Base-by-base conservation (phyloP, 2,797 vertebrate species). In the Lophotriccus pileatus region DNA sequence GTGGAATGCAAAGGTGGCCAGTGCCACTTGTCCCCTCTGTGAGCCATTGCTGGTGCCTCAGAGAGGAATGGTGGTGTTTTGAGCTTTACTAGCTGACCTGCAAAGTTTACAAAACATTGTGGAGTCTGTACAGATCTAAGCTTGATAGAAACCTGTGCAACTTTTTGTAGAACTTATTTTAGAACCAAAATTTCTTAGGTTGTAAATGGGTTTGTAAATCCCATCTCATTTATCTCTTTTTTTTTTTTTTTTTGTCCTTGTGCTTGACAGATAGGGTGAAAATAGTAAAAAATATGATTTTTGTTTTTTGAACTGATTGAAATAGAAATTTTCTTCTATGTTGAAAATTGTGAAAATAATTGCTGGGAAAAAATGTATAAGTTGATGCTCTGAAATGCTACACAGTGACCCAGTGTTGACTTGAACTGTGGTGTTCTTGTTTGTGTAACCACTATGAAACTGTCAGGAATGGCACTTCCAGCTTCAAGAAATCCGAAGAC, bases 391-490 rank as follows among this genome's bases (percentile, higher is more conserved):
- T 82, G 70, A 93, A 82, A 62, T 67, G 25, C 15, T 81, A 15
- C 0, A 0, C 20, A 59, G 0, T 62, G 11, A 84, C 39, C n/a
- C 46, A 63, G 39, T 18, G 23, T 59, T 77, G 46, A 56, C 37
- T 87, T 55, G 58, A 72, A 46, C 28, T 72, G 39, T 55, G 43
- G 4, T 66, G 34, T 47, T 75, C 30, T 53, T 87, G 30, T 78
- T 82, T 69, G 43, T 66, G n/a, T 78, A 50, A 84, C 53, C 2
- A 1, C 79, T 49, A 7, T 55, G 30, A 36, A 78, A 52, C 21
- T 76, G 21, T 32, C 47, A 87, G 52, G 70, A 87, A 85, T 39
- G 39, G 36, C 74, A 55, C 39, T 84, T 84, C 30, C 47, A 73
- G 14, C 52, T 59, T 79, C 32, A 63, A 39, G 77, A 89, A 90